Percentiles rank a stretch among this genome's conserved stretches.
phyloP scores from a whole-genome alignment of 2,113 vertebrate species.

The Petromus typicus region DNA sequence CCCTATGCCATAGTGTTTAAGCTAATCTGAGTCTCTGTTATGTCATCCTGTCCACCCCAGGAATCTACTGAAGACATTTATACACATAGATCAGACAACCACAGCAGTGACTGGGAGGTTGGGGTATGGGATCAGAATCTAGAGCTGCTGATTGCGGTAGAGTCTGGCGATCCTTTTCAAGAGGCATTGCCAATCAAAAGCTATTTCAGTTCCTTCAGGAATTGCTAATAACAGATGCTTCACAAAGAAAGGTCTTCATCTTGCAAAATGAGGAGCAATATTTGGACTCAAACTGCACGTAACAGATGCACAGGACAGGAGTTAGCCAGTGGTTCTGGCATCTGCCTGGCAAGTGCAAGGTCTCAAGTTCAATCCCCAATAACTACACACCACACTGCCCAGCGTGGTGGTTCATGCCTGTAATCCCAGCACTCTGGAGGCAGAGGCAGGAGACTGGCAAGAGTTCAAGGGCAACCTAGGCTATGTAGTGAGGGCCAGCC shows the following conservation, averaged over 20 bases:
- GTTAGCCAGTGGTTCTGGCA: no score
- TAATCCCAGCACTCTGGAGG: no score
- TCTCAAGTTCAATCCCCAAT: no score
- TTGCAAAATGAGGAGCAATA: background rate
- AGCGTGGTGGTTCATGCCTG: no score
- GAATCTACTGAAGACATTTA: background rate
- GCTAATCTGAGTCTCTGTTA: slow-evolving; percentile 35
- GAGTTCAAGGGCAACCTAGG: no score
- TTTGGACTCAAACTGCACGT: background rate
- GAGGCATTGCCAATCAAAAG: background rate
- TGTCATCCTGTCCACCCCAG: background rate
- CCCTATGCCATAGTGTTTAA: background rate
- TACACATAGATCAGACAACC: background rate
- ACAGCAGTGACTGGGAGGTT: background rate
- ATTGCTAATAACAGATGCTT: background rate
- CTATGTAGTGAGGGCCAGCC: no score
- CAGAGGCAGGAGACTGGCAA: no score
- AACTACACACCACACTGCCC: background rate
- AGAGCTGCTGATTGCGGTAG: background rate
- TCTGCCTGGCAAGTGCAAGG: no score
- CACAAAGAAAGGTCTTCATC: background rate
- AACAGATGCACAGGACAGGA: no score
- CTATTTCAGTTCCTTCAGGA: background rate
- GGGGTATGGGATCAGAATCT: background rate
- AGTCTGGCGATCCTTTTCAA: background rate